Conservation (phyloP, 2,113 vertebrate species). For the Ginglymostoma cirratum region DNA sequence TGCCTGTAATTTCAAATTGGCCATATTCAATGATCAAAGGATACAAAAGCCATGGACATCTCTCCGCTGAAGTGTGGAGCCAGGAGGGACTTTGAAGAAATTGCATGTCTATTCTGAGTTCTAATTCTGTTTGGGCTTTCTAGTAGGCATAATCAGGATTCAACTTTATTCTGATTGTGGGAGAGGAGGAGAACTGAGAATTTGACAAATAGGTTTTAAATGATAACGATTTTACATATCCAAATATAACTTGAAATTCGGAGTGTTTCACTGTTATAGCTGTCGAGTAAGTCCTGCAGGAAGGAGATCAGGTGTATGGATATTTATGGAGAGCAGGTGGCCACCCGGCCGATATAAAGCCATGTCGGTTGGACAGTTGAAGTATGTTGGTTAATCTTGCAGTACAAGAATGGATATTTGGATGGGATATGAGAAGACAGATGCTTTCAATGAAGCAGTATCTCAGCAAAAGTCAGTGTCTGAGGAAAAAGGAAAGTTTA, state of each 20-base stretch:
- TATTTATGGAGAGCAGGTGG: not conserved
- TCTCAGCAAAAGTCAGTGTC: not conserved
- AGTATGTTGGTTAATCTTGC: not conserved
- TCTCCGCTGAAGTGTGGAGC: not conserved
- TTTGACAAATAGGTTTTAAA: not conserved
- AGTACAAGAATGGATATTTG: not conserved
- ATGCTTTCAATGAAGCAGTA: not conserved
- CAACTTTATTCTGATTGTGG: not conserved
- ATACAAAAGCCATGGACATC: not conserved
- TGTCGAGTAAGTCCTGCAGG: not conserved
- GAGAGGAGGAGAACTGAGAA: not conserved
- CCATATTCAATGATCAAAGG: not conserved
- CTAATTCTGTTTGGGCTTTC: not conserved
- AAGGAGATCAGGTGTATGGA: not conserved
- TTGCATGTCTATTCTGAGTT: not conserved
- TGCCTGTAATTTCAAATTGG: not conserved
- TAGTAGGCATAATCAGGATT: not conserved
- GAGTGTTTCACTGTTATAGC: not conserved
- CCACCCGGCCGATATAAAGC: not conserved
- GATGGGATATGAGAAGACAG: not conserved
- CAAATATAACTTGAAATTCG: not conserved
- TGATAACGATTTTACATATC: not conserved
- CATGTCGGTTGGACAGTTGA: not conserved
- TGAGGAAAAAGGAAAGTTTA: not conserved
- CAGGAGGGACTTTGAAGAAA: not conserved